These are phyloP conservation scores for Sebastes alutus DNA, from an alignment of 2,797 vertebrate species.

Conservation along the genomic window DNA sequence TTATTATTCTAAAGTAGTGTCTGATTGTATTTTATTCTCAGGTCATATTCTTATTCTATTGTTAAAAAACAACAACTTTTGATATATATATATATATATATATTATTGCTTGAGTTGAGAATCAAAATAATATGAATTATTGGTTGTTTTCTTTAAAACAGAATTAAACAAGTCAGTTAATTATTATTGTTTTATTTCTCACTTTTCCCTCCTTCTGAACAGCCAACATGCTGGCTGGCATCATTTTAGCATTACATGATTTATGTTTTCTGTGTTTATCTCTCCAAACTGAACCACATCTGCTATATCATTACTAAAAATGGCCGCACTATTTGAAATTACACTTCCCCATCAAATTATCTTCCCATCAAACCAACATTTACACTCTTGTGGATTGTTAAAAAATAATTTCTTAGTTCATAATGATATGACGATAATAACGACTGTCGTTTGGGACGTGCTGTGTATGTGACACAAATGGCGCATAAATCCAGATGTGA, in stretches of 20 bases:
- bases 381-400: conserved; percentile 2
- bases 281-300: not conserved
- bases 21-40: not conserved
- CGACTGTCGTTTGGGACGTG: conserved; percentile 35
- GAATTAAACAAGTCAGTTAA: not conserved
- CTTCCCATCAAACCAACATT: conserved; percentile 32
- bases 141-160: not conserved
- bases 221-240: not conserved
- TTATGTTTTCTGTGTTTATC: conserved; percentile 7
- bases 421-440: conserved; percentile 45
- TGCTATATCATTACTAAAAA: conserved; percentile 1
- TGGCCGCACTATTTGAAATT: not conserved
- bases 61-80: not conserved
- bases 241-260: not conserved
- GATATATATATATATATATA: not conserved
- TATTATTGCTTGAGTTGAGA: not conserved
- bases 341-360: not conserved
- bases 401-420: conserved; percentile 30
- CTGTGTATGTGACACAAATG: conserved; percentile 73
- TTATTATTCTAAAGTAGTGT: not conserved
- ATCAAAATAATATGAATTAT: not conserved
- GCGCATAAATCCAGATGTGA: conserved; percentile 75
- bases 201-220: not conserved
- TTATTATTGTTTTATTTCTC: not conserved
- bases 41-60: not conserved